Conservation (phyloP, 2,888 invertebrate genomes). For the Acanthopleura granulata region DNA sequence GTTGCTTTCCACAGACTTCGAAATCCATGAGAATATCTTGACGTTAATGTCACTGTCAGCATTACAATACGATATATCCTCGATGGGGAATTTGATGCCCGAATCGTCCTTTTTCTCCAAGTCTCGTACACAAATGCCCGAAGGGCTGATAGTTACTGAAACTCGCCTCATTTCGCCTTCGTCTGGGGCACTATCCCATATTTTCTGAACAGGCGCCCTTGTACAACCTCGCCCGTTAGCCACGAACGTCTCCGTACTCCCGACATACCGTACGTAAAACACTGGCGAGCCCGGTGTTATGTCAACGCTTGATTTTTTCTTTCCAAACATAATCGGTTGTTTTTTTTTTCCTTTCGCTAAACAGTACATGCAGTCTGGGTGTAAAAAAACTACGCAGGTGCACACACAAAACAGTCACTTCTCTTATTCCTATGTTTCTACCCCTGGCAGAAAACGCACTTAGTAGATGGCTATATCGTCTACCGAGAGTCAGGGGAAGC, state of each 20-base stretch:
- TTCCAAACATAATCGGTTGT: slow-evolving; percentile 44
- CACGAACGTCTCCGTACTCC: slow-evolving; percentile 50
- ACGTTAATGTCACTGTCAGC: slow-evolving; percentile 53
- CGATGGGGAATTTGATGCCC: slow-evolving; percentile 44
- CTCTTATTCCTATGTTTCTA: too few relatives aligned
- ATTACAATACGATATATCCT: slow-evolving; percentile 59
- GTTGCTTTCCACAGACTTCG: slow-evolving; percentile 27
- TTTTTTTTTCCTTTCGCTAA: not conserved
- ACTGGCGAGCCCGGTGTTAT: slow-evolving; percentile 58
- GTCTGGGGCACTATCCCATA: slow-evolving; percentile 59
- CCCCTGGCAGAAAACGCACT: too few relatives aligned
- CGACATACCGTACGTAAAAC: slow-evolving; percentile 56
- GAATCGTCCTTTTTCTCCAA: slow-evolving; percentile 42
- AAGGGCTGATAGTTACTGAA: slow-evolving; percentile 40
- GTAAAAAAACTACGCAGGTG: too few relatives aligned
- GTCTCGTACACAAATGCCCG: slow-evolving; percentile 44
- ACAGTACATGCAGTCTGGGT: too few relatives aligned
- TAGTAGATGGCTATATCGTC: too few relatives aligned
- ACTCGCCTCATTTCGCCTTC: slow-evolving; percentile 48
- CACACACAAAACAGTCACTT: too few relatives aligned
- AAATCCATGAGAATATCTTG: slow-evolving; percentile 60
- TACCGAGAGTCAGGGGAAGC: too few relatives aligned
- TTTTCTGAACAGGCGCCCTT: slow-evolving; percentile 46
- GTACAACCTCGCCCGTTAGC: slow-evolving; percentile 57
- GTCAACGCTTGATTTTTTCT: slow-evolving; percentile 49